Conservation (phyloP, 2,113 vertebrate species). For the Gymnogyps californianus region DNA sequence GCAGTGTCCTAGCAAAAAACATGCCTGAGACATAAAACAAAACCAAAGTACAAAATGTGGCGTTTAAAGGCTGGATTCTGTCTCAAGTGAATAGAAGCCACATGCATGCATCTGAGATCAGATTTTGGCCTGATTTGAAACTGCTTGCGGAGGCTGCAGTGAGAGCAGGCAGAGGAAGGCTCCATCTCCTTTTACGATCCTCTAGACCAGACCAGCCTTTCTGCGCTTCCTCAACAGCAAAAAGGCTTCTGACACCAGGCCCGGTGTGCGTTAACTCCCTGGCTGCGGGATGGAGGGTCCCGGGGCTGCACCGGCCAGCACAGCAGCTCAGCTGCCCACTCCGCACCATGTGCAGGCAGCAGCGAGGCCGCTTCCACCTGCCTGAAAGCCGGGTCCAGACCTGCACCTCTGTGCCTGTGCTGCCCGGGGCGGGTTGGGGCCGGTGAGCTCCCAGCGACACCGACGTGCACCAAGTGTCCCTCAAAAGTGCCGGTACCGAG, state of each 20-base stretch:
- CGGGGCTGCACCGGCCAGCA: background rate
- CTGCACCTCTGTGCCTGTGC: background rate
- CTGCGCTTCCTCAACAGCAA: background rate
- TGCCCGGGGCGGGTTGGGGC: background rate
- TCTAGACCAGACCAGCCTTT: background rate
- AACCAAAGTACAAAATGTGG: conserved; percentile 5
- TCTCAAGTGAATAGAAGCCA: conserved; percentile 38
- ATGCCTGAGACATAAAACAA: conserved; percentile 25
- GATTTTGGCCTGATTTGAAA: background rate
- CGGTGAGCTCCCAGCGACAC: background rate
- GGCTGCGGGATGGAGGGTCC: background rate
- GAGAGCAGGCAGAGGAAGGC: background rate
- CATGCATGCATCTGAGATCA: conserved; percentile 24
- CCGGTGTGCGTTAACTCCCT: accelerated
- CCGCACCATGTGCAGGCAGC: background rate
- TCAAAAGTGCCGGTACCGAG: background rate
- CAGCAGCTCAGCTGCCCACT: background rate
- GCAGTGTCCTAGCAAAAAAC: conserved; percentile 31
- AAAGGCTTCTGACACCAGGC: background rate
- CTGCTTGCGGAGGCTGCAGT: background rate
- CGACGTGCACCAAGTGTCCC: background rate
- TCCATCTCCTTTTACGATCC: background rate
- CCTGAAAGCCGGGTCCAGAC: background rate
- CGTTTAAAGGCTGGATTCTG: conserved; percentile 11
- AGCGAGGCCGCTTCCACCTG: background rate